Conservation (phyloP, 2,888 invertebrate species). For the Rhopalosiphum nymphaeae region DNA sequence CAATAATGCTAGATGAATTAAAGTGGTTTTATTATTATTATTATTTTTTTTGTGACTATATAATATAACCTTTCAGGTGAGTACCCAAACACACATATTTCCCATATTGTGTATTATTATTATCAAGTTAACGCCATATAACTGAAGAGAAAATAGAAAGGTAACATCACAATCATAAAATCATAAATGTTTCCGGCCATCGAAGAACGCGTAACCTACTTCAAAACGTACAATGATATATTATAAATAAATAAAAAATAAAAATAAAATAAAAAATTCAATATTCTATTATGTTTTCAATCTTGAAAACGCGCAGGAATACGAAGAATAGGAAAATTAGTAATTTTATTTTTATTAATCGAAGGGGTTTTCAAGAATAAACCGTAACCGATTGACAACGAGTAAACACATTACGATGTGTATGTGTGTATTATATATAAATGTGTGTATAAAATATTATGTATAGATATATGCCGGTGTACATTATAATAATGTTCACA, state of each 20-base stretch:
- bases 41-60: neutral
- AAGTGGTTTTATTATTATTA: neutral
- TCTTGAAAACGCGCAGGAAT: constrained; percentile 24
- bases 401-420: neutral
- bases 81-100: constrained; percentile 34
- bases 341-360: constrained; percentile 55
- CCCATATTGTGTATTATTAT: constrained; percentile 45
- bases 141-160: constrained; percentile 61
- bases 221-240: constrained; percentile 48
- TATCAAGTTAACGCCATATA: constrained; percentile 46
- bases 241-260: constrained; percentile 28
- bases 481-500: constrained; percentile 33
- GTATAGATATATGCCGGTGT: neutral
- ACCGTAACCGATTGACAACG: constrained; percentile 57
- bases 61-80: neutral
- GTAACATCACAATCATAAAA: constrained; percentile 56
- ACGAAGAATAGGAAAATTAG: constrained; percentile 42
- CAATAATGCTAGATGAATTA: neutral
- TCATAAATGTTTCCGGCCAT: constrained; percentile 60
- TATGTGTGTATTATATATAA: neutral
- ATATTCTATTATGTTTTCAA: constrained; percentile 45
- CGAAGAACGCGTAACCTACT: constrained; percentile 61
- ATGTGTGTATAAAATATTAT: neutral
- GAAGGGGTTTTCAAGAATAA: constrained; percentile 43
- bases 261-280: constrained; percentile 34